These are phyloP conservation scores for Dipus sagitta DNA, from an alignment of 2,797 vertebrate genomes.

Conservation along the genomic window DNA sequence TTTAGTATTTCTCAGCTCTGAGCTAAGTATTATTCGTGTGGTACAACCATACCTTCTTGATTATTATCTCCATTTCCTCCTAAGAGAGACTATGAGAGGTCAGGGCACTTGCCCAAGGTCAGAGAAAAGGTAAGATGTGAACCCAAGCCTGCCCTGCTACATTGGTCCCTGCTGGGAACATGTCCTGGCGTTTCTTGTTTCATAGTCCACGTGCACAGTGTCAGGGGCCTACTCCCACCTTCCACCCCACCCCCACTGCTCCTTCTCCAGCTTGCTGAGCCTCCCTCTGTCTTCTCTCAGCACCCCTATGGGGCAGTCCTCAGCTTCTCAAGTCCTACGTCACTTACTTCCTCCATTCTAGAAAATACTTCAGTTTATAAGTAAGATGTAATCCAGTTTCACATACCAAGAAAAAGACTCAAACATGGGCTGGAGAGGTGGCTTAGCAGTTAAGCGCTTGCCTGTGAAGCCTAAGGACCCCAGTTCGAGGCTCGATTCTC, in stretches of 20 bases:
- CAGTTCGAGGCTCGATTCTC: too few species aligned
- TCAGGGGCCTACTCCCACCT: neutral
- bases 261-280: neutral
- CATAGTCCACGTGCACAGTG: neutral
- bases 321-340: neutral
- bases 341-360: neutral
- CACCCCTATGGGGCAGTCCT: neutral
- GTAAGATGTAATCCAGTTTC: constrained; percentile 19
- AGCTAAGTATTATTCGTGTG: neutral
- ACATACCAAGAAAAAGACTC: neutral
- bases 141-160: neutral
- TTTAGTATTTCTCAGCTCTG: too few species aligned
- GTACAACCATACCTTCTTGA: neutral
- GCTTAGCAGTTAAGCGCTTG: too few species aligned
- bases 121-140: constrained; percentile 24
- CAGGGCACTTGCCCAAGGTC: neutral
- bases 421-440: too few species aligned
- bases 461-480: too few species aligned
- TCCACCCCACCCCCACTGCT: neutral
- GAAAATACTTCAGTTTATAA: constrained; percentile 48
- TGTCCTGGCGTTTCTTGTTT: constrained; percentile 8
- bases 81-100: neutral
- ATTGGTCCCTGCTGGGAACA: neutral
- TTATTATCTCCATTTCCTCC: neutral
- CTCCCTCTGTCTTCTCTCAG: neutral